Conservation (phyloP, 2,797 vertebrate species). For the Cynodonichthys magdalenae region DNA sequence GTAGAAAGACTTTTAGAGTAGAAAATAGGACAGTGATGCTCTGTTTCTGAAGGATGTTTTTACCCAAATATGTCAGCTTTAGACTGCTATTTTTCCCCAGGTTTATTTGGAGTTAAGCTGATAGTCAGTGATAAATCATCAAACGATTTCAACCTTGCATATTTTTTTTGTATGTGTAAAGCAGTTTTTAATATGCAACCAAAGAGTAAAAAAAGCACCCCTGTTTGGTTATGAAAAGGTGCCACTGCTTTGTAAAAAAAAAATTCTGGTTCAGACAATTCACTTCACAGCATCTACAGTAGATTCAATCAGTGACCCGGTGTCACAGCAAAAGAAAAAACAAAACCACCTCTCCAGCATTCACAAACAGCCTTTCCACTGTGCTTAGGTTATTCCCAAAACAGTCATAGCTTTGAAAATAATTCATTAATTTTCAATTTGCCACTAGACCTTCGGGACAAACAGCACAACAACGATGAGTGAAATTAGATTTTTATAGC, state of each 20-base stretch:
- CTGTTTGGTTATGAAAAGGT: background rate
- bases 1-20: constrained; percentile 25
- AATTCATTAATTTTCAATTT: constrained; percentile 3
- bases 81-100: too few species aligned
- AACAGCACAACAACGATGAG: background rate
- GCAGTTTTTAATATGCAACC: background rate
- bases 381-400: background rate
- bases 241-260: background rate
- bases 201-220: background rate
- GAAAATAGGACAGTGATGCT: constrained; percentile 32
- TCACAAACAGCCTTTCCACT: background rate
- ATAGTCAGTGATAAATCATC: too few species aligned
- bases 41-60: constrained; percentile 6
- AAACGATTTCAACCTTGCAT: too few species aligned
- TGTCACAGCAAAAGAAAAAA: background rate
- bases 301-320: background rate
- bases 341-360: too few species aligned
- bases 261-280: background rate
- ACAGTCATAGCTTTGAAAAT: constrained; percentile 7
- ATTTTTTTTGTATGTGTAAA: background rate
- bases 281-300: background rate
- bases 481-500: background rate
- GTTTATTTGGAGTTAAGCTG: too few species aligned
- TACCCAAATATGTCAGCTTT: too few species aligned
- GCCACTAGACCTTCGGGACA: background rate